phyloP scores from a whole-genome alignment of 2,113 vertebrate genomes.

The Bos taurus region DNA sequence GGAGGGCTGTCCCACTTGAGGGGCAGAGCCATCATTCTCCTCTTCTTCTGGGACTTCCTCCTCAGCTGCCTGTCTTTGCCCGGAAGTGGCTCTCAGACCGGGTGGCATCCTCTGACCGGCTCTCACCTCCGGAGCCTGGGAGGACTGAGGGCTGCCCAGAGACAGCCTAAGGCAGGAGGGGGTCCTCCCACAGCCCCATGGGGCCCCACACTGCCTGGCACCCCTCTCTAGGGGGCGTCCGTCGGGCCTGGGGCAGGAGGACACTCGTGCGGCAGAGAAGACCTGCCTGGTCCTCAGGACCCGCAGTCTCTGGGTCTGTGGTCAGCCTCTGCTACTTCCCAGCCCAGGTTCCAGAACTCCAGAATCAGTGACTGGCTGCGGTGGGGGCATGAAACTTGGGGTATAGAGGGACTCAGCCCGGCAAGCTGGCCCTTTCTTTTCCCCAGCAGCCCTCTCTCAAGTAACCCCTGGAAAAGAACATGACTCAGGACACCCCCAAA shows the following conservation, averaged over 20 bases:
- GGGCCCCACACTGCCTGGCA: not conserved
- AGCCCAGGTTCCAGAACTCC: not conserved
- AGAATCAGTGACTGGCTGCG: accelerated
- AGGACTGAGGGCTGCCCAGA: not conserved
- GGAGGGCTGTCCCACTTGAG: not conserved
- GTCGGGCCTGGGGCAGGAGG: not conserved
- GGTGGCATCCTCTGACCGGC: not conserved
- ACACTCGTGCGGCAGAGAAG: not conserved
- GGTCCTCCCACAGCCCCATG: not conserved
- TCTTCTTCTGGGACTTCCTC: not conserved
- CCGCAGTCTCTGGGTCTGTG: not conserved
- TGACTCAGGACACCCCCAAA: not conserved
- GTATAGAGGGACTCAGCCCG: not conserved
- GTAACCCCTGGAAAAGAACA: not conserved
- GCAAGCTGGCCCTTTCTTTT: not conserved
- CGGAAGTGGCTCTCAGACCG: not conserved
- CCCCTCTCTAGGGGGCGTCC: not conserved
- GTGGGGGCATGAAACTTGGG: not conserved
- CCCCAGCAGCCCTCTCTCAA: not conserved
- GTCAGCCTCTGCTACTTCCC: too few species aligned
- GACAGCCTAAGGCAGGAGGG: not conserved
- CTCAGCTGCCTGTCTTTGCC: not conserved
- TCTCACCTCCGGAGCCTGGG: accelerated
- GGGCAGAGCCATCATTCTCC: not conserved
- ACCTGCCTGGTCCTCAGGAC: not conserved